Conservation (phyloP, 2,888 invertebrate species). For the Carabus problematicus region DNA sequence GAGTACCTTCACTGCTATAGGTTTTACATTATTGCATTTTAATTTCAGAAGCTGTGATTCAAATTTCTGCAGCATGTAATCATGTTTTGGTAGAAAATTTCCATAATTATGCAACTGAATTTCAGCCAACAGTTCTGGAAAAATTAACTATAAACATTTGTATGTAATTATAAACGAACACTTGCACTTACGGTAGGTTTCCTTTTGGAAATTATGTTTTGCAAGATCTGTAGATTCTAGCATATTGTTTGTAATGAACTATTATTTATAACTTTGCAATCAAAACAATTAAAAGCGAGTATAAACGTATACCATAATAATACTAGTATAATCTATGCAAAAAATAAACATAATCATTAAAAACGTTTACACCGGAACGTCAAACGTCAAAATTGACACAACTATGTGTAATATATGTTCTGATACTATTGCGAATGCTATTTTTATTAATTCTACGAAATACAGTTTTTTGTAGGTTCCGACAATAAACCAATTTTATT, state of each 20-base stretch:
- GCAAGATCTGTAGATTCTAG: slow-evolving; percentile 53
- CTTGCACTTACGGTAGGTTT: slow-evolving; percentile 56
- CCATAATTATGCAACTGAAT: slow-evolving; percentile 63
- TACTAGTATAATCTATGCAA: too few species aligned
- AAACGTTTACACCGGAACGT: too few species aligned
- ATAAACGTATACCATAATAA: slow-evolving; percentile 1
- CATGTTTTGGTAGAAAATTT: slow-evolving; percentile 61
- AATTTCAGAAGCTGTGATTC: slow-evolving; percentile 53
- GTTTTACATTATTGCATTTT: slow-evolving; percentile 47
- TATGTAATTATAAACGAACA: slow-evolving; percentile 17
- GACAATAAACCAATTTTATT: too few species aligned
- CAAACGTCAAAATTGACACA: too few species aligned
- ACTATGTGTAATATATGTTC: too few species aligned
- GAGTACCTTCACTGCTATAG: slow-evolving; percentile 49
- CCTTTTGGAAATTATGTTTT: slow-evolving; percentile 57
- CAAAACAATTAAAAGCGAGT: not conserved
- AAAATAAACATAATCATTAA: too few species aligned
- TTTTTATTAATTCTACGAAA: too few species aligned
- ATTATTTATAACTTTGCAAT: slow-evolving; percentile 2
- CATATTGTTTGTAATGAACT: slow-evolving; percentile 49
- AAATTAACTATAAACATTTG: slow-evolving; percentile 24
- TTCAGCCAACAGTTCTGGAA: slow-evolving; percentile 62
- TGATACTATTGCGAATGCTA: too few species aligned
- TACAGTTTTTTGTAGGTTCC: too few species aligned
- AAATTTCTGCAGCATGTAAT: slow-evolving; percentile 52